Base-by-base conservation (phyloP, 2,797 vertebrate genomes). In the Balearica regulorum region DNA sequence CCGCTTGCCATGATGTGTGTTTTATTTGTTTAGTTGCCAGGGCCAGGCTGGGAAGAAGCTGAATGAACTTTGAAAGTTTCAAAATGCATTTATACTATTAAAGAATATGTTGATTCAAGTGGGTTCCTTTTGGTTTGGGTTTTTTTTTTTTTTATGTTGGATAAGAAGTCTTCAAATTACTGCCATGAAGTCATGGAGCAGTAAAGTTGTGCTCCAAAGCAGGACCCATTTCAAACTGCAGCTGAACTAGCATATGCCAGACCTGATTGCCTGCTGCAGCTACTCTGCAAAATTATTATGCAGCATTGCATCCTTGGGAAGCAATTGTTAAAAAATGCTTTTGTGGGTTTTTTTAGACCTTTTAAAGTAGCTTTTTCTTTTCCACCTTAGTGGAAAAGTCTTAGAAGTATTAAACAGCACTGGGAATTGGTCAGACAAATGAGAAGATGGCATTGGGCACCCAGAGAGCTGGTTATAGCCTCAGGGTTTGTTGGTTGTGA, bases 31-130 rank as follows among this genome's bases (percentile, higher is more conserved):
- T 66, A 70, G 86, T 57, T 87, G 68, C 73, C 64, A 85, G 78
- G 66, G 22, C 14, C 66, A 49, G 66, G 41, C 77, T 94, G 87
- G 58, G 82, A 91, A 95, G 83, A 96, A 97, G 69, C 68, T 89
- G 91, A 92, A 95, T 83, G 55, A 71, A 60, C 68, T 96, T 80
- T 43, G 8, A n/a, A 76, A 78, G 62, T 86, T 88, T 88, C 25
- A 76, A 86, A 94, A 71, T 64, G 5, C 6, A 15, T 93, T 85
- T 89, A n/a, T 91, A 85, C 54, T 57, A 21, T 65, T 75, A 54
- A 92, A 91, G 48, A 87, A 41, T 29, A 3, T 28, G 4, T 90
- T 84, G 16, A 76, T 78, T 93, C 26, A 41, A 24, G 4, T 41
- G 18, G 31, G 4, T 64, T 81, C 13, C 43, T 83, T 44, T 37